A percentile compares a stretch with the other conserved stretches of the same genome.
These are phyloP conservation scores for Sturmia bella DNA, from an alignment of 2,888 invertebrate genomes.

Conservation along the genomic window DNA sequence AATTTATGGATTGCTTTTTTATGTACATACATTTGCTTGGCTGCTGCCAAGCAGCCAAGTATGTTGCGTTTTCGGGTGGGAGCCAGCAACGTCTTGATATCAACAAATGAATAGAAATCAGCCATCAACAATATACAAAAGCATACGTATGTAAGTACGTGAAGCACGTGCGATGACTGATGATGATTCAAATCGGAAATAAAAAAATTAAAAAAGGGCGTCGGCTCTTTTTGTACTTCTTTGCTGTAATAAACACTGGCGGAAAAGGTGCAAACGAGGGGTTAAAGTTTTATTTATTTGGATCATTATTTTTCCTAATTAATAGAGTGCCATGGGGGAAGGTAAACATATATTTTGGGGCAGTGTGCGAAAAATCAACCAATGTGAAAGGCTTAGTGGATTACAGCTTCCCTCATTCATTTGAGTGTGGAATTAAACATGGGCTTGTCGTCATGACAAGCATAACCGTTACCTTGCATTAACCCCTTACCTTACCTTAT, in stretches of 20 bases:
- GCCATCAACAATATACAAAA: neutral
- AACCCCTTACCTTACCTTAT: too few relatives aligned
- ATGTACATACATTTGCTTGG: neutral
- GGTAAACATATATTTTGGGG: too few relatives aligned
- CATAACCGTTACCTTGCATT: too few relatives aligned
- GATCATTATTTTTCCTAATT: too few relatives aligned
- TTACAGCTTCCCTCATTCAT: too few relatives aligned
- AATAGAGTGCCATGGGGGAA: too few relatives aligned
- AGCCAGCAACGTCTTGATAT: slow-evolving; percentile 24
- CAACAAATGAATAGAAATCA: slow-evolving; percentile 15
- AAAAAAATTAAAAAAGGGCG: slow-evolving; percentile 24
- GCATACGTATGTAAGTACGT: neutral
- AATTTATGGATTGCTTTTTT: slow-evolving; percentile 46
- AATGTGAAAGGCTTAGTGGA: too few relatives aligned
- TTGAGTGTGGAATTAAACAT: too few relatives aligned
- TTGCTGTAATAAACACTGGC: neutral
- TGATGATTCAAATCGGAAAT: slow-evolving; percentile 58
- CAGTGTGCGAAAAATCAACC: too few relatives aligned
- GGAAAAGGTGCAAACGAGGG: too few relatives aligned
- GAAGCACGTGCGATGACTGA: slow-evolving; percentile 50
- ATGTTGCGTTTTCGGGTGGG: slow-evolving; percentile 14
- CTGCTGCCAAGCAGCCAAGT: slow-evolving; percentile 1
- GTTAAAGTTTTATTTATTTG: too few relatives aligned
- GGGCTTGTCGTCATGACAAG: too few relatives aligned
- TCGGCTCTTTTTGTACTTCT: neutral